phyloP scores from a whole-genome alignment of 2,113 vertebrate genomes.

The Marmota monax region DNA sequence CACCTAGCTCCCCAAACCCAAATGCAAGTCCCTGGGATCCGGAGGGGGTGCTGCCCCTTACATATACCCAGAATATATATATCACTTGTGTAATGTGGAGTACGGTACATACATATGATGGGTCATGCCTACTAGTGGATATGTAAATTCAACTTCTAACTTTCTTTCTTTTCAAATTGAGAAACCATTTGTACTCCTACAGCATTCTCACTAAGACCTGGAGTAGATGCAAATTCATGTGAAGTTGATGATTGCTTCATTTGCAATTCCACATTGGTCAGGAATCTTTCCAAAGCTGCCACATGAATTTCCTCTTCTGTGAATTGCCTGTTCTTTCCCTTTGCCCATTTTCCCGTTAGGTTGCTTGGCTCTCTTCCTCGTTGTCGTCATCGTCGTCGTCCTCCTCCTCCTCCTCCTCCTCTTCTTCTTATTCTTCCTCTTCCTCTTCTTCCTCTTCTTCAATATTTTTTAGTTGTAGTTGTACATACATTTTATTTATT shows the following conservation, averaged over 20 bases:
- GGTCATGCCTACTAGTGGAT: background rate
- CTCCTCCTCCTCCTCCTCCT: too few relatives aligned
- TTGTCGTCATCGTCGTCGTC: too few relatives aligned
- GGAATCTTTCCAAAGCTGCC: background rate
- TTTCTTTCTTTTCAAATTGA: background rate
- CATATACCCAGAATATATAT: too few relatives aligned
- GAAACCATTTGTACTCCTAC: background rate
- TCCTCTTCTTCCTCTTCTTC: too few relatives aligned
- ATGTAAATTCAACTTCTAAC: background rate
- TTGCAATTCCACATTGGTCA: background rate
- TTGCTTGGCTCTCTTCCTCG: background rate
- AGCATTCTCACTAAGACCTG: background rate
- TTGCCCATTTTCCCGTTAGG: background rate
- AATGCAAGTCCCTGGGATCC: background rate
- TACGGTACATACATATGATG: too few relatives aligned
- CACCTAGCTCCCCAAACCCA: background rate
- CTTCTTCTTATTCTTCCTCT: too few relatives aligned
- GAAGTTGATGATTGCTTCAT: background rate
- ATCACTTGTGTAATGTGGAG: too few relatives aligned
- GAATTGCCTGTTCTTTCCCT: too few relatives aligned
- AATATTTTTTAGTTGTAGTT: too few relatives aligned
- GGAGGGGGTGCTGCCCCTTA: background rate
- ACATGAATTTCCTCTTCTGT: background rate
- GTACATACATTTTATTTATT: too few relatives aligned
- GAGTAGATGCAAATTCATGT: rapidly evolving